Evolutionary conservation across 2,888 invertebrate genomes (phyloP).

Genomic region (Apotomis turbidana): DNA sequence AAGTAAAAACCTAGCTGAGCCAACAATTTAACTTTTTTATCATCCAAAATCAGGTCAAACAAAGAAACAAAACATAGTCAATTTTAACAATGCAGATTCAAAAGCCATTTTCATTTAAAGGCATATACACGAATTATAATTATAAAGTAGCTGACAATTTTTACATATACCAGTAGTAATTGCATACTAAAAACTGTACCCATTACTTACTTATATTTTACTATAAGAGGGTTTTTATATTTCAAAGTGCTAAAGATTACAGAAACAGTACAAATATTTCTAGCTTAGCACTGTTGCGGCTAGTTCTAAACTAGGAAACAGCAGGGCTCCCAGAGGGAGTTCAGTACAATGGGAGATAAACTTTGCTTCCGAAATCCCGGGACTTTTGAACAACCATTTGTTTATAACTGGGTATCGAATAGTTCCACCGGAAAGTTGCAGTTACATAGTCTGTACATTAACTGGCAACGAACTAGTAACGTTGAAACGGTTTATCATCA

Average conservation of each 20-base stretch:
- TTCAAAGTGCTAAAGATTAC: slow-evolving; percentile 15
- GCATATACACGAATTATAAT: no score
- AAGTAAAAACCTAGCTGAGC: no score
- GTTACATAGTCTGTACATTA: background rate
- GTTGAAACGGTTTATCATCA: no score
- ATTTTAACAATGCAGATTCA: no score
- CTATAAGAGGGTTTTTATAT: background rate
- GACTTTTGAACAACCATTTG: slow-evolving; percentile 7
- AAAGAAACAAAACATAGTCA: no score
- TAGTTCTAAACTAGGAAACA: slow-evolving; percentile 21
- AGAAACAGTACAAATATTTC: slow-evolving; percentile 2
- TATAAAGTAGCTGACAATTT: no score
- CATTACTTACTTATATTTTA: no score
- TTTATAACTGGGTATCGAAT: background rate
- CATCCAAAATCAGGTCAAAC: no score
- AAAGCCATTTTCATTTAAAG: no score
- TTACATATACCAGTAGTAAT: no score
- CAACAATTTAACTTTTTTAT: no score
- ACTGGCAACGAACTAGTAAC: background rate
- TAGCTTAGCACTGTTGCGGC: slow-evolving; percentile 16
- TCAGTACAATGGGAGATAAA: slow-evolving; percentile 16
- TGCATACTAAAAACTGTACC: no score
- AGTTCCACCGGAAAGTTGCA: background rate
- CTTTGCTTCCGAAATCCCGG: slow-evolving; percentile 1
- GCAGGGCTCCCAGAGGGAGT: slow-evolving; percentile 3